A percentile compares a stretch with the other conserved stretches of the same genome.
phyloP scores from a whole-genome alignment of 2,797 vertebrate genomes.

The Phrynocephalus vlangalii region DNA sequence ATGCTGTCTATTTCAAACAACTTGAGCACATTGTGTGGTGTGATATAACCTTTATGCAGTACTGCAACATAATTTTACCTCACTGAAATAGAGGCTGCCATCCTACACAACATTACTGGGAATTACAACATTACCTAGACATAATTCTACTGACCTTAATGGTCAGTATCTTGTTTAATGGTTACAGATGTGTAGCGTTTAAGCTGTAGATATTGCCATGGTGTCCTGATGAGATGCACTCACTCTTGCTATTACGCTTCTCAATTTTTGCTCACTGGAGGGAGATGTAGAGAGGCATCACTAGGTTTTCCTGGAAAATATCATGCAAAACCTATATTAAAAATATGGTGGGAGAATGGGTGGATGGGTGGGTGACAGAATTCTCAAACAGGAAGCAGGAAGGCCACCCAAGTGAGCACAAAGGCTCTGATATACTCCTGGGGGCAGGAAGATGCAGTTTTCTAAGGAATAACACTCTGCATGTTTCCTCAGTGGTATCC shows the following conservation, averaged over 20 bases:
- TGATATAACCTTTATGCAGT: not conserved
- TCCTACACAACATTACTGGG: not conserved
- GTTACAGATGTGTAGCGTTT: no score
- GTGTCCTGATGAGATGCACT: no score
- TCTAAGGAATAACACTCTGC: not conserved
- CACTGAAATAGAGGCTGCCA: not conserved
- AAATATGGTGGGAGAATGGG: no score
- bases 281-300: no score
- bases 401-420: not conserved
- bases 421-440: not conserved
- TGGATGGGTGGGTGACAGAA: no score
- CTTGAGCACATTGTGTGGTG: constrained; percentile 15
- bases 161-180: not conserved
- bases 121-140: no score
- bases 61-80: accelerated
- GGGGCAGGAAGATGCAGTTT: not conserved
- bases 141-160: not conserved
- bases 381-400: not conserved
- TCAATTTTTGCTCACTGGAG: no score
- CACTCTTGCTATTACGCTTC: no score
- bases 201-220: no score
- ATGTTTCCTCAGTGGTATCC: not conserved
- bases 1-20: not conserved
- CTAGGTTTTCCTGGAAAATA: no score
- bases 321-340: no score